phyloP scores from a whole-genome alignment of 2,888 invertebrate genomes.

The Theretra japonica region DNA sequence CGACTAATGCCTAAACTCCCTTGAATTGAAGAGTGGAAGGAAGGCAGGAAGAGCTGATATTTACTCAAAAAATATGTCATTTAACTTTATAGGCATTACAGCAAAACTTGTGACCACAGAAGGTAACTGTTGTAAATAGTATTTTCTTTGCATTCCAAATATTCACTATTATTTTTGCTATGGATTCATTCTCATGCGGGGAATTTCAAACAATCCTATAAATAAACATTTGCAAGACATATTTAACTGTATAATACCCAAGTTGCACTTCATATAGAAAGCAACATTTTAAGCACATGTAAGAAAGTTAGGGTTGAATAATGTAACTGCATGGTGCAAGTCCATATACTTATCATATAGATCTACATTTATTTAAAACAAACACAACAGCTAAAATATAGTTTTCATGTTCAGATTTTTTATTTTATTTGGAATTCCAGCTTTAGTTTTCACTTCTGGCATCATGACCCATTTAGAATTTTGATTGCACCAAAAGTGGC shows the following conservation, averaged over 20 bases:
- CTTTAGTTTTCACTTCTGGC: not conserved
- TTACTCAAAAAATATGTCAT: too few relatives aligned
- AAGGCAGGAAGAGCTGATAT: too few relatives aligned
- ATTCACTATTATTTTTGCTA: too few relatives aligned
- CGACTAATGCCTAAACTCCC: too few relatives aligned
- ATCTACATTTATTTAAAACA: not conserved
- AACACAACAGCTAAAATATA: not conserved
- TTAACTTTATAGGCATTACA: too few relatives aligned
- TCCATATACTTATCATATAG: not conserved
- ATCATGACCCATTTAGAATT: not conserved
- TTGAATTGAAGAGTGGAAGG: too few relatives aligned
- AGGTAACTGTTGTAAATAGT: too few relatives aligned
- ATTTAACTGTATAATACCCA: not conserved
- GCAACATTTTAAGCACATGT: not conserved
- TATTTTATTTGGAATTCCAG: not conserved
- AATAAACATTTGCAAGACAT: slow-evolving; percentile 2
- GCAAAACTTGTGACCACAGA: too few relatives aligned
- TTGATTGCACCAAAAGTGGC: not conserved
- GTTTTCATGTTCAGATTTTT: not conserved
- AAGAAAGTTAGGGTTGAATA: not conserved
- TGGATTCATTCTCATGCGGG: not conserved
- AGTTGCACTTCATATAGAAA: not conserved
- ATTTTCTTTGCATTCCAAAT: too few relatives aligned
- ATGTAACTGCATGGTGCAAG: not conserved
- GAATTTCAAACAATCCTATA: not conserved